phyloP scores from a whole-genome alignment of 2,888 invertebrate species.

The Drosophila prostipennis region DNA sequence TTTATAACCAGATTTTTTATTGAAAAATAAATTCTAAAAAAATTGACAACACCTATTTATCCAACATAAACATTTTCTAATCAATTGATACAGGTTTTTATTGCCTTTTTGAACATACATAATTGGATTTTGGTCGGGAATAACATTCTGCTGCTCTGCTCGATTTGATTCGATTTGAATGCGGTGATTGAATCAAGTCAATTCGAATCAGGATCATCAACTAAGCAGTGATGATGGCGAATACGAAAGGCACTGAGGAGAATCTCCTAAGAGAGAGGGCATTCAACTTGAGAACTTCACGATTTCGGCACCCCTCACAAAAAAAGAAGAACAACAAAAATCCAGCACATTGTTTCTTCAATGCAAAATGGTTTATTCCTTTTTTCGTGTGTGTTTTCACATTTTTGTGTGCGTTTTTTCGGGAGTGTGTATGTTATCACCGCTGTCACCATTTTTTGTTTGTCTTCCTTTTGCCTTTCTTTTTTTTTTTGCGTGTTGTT shows the following conservation, averaged over 20 bases:
- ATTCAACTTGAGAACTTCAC: slow-evolving; percentile 12
- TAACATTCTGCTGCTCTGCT: neutral
- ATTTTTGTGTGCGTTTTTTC: slow-evolving; percentile 2
- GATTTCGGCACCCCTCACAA: neutral
- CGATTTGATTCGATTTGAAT: slow-evolving; percentile 20
- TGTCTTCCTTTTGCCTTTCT: slow-evolving; percentile 45
- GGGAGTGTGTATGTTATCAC: slow-evolving; percentile 57
- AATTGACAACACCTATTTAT: neutral
- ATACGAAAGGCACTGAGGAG: neutral
- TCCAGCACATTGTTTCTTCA: slow-evolving; percentile 24
- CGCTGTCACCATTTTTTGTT: slow-evolving; percentile 62
- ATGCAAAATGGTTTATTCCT: slow-evolving; percentile 10
- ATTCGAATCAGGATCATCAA: slow-evolving; percentile 26
- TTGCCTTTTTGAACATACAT: neutral
- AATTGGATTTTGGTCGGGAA: slow-evolving; percentile 15
- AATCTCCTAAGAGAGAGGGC: slow-evolving; percentile 3
- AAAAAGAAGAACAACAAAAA: slow-evolving; percentile 1
- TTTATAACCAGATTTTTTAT: too few species aligned
- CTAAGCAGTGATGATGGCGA: neutral
- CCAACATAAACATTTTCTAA: neutral
- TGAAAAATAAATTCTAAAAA: too few species aligned
- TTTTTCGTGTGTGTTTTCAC: neutral
- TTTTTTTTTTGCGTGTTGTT: slow-evolving; percentile 17
- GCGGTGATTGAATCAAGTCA: slow-evolving; percentile 13
- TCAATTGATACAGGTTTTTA: neutral